phyloP scores from a whole-genome alignment of 2,113 vertebrate species.

The Calonectris borealis region DNA sequence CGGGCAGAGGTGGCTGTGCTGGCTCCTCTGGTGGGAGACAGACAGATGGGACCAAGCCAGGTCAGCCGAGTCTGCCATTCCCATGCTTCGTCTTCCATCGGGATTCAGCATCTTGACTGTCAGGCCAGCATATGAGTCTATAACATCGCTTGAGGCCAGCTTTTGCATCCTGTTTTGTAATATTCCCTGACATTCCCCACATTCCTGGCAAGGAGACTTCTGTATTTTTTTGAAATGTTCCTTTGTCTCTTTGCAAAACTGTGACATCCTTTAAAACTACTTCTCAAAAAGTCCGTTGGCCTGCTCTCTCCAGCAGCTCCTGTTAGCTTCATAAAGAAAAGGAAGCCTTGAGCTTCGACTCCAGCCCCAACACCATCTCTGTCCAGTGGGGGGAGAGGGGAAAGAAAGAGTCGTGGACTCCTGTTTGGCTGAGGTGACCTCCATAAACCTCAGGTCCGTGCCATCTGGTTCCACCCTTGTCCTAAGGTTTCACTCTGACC shows the following conservation, averaged over 20 bases:
- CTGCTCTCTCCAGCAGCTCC: not conserved
- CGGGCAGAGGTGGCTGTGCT: not conserved
- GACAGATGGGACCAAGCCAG: not conserved
- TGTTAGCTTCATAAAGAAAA: not conserved
- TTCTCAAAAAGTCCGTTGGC: not conserved
- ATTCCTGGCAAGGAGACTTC: slow-evolving; percentile 54
- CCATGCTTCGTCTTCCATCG: rapidly evolving
- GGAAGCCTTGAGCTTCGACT: not conserved
- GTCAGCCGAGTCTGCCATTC: not conserved
- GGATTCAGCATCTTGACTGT: not conserved
- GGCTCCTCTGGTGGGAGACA: not conserved
- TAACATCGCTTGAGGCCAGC: not conserved
- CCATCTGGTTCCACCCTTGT: not conserved
- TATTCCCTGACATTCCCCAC: slow-evolving; percentile 53
- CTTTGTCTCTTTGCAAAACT: slow-evolving; percentile 30
- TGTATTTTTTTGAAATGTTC: not conserved
- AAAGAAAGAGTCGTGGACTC: not conserved
- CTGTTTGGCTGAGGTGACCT: not conserved
- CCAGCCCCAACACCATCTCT: not conserved
- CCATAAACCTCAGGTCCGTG: not conserved
- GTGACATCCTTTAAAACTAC: not conserved
- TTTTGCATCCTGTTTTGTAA: slow-evolving; percentile 58
- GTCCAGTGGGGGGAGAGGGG: not conserved
- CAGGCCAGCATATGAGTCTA: not conserved
- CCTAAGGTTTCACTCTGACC: not conserved